Evolutionary conservation across 64 coral and sea anemone species (phyloP).

Genomic region (Stichodactyla mertensii): DNA sequence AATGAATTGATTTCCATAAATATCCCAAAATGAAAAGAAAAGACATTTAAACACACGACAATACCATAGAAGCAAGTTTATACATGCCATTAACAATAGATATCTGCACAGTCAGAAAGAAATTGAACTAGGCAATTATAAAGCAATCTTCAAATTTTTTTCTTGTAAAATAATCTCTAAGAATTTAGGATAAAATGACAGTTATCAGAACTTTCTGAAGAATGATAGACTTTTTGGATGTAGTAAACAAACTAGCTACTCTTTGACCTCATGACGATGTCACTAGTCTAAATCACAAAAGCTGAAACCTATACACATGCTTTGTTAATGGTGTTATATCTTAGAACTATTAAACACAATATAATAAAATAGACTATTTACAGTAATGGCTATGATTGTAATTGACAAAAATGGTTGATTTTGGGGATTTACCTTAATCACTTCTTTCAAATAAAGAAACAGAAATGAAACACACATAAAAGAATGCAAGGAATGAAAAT

Average conservation of each 20-base stretch:
- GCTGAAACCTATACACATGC: not conserved
- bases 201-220: not conserved
- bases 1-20: not conserved
- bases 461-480: not conserved
- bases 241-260: not conserved
- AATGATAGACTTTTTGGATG: not conserved
- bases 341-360: not conserved
- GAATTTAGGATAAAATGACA: not conserved
- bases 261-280: slow-evolving; percentile 7
- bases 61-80: not conserved
- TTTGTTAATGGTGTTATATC: not conserved
- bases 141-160: not conserved
- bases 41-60: not conserved
- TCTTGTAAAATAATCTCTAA: not conserved
- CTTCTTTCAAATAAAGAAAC: not conserved
- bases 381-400: not conserved
- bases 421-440: not conserved
- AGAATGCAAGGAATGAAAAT: slow-evolving; percentile 8
- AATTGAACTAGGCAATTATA: not conserved
- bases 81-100: not conserved
- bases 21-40: not conserved
- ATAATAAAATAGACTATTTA: not conserved
- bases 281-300: not conserved
- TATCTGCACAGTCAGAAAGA: not conserved
- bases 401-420: not conserved